Evolutionary conservation across 2,797 vertebrate species (phyloP).

Genomic region (Alauda arvensis): DNA sequence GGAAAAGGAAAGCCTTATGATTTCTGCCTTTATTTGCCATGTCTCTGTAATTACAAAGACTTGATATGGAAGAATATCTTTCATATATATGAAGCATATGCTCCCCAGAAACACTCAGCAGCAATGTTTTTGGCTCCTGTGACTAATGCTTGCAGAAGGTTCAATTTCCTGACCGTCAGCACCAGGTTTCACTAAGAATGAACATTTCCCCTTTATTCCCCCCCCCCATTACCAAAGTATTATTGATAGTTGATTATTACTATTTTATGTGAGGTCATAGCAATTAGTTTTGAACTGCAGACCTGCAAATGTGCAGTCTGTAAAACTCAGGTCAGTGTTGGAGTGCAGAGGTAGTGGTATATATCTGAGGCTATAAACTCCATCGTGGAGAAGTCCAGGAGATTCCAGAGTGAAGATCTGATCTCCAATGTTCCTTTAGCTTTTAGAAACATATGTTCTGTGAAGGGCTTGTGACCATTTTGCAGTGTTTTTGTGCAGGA

Average conservation of each 20-base stretch:
- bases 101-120: slow-evolving; percentile 39
- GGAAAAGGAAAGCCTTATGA: slow-evolving; percentile 7
- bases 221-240: background rate
- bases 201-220: background rate
- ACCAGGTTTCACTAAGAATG: slow-evolving; percentile 2
- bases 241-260: slow-evolving; percentile 24
- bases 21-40: slow-evolving; percentile 24
- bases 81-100: slow-evolving; percentile 21
- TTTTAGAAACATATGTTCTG: background rate
- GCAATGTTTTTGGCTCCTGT: slow-evolving; percentile 25
- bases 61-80: slow-evolving; percentile 1
- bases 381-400: background rate
- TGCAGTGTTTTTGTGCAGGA: background rate
- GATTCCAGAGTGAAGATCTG: background rate
- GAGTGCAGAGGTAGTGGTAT: background rate
- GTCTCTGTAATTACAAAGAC: background rate
- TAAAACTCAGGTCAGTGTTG: background rate
- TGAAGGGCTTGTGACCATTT: background rate
- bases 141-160: slow-evolving; percentile 1
- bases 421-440: background rate
- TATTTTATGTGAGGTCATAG: background rate
- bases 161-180: slow-evolving; percentile 39
- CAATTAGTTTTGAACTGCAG: background rate
- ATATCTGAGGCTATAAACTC: background rate
- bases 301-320: background rate